Evolutionary conservation across 2,113 vertebrate genomes (phyloP), one percentile per base, ranked within the genome.

Genomic region (Osmerus eperlanus): DNA sequence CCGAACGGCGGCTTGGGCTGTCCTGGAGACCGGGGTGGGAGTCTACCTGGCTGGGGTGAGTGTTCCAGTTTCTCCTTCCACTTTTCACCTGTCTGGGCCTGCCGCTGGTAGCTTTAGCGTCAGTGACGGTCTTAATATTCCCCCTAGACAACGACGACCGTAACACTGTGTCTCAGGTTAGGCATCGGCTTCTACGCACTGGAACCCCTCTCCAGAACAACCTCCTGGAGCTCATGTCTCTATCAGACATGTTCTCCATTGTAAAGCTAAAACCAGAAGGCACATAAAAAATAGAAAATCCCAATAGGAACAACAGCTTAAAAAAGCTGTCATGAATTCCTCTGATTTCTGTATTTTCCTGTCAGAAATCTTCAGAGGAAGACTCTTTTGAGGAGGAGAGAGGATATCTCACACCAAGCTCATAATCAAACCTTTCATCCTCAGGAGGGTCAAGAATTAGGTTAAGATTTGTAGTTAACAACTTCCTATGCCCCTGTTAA

Each of bases 201-300:
- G 97, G 97, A 64, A 99, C 97, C 70, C 97, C 96, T 0, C 89
- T 99, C 72, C 97, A 99, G 86, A 99, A 99, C 84, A 99, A 98
- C 79, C 90, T 99, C 1, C 80, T 98, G 72, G 97, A 99, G 74
- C 91, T 98, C 64, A 97, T 99, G 93, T 98, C 97, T 1, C 93
- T 99, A 81, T 99, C 75, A 0, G 93, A 93, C 14, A 94, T 98
- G 96, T 99, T 99, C 86, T 96, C 97, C 52, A 86, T 92, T 83
- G 97, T 98, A 87, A 21, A 76, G 5, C 36, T 21, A 65, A 13
- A 64, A 64, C 25, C 53, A 18, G 53, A 54, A 54, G 53, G 12
- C 53, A 54, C 16, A n/a, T n/a, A n/a, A n/a, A n/a, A n/a, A n/a
- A n/a, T n/a, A n/a, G n/a, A n/a, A n/a, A 15, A 59, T 56, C 19